Evolutionary conservation across 2,113 vertebrate genomes (phyloP).

Genomic region (Crypturellus undulatus): DNA sequence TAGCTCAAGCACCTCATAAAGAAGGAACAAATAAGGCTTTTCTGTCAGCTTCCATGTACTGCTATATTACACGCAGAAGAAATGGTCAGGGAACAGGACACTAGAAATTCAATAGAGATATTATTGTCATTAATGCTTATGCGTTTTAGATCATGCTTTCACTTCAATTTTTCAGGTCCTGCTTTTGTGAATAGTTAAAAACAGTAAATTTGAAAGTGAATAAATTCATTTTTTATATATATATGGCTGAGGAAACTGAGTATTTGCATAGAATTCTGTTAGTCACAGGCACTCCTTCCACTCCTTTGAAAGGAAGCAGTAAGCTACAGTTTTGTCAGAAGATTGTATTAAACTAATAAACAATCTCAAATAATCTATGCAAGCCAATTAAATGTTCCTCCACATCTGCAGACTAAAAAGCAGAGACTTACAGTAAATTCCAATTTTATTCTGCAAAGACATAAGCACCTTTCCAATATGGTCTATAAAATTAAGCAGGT

Average conservation of each 20-base stretch:
- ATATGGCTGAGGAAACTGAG: background rate
- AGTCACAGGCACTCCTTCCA: background rate
- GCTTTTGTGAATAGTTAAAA: background rate
- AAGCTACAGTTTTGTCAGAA: slow-evolving; percentile 22
- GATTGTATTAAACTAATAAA: slow-evolving; percentile 41
- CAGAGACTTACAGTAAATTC: slow-evolving; percentile 11
- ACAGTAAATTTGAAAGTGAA: background rate
- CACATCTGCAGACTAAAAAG: slow-evolving; percentile 30
- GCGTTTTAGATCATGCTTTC: background rate
- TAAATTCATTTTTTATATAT: background rate
- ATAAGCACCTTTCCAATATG: background rate
- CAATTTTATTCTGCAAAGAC: background rate
- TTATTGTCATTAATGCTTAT: too few species aligned
- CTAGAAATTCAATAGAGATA: too few species aligned
- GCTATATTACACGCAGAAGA: too few species aligned
- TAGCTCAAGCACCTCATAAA: background rate
- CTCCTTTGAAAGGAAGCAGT: background rate
- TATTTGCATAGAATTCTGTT: background rate
- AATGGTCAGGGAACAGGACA: too few species aligned
- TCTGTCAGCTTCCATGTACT: background rate
- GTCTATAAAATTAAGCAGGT: background rate
- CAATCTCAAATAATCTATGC: slow-evolving; percentile 38
- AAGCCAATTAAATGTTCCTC: slow-evolving; percentile 37
- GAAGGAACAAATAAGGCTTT: background rate
- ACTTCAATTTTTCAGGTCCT: background rate